Conservation (phyloP, 2,888 invertebrate genomes). For the Saturnia pavonia region DNA sequence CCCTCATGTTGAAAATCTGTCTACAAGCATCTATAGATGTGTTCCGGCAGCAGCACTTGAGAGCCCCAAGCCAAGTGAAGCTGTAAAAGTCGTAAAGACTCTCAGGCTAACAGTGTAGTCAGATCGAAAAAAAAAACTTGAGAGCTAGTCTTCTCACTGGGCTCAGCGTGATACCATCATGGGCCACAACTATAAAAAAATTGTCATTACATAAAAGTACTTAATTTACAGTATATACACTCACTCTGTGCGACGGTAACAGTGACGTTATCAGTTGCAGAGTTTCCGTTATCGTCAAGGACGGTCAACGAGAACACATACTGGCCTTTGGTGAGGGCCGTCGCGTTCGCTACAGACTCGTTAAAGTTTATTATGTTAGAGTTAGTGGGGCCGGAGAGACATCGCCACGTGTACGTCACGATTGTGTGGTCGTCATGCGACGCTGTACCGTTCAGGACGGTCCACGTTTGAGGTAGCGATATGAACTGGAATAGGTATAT, state of each 20-base stretch:
- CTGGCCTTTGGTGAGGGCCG: constrained; percentile 90
- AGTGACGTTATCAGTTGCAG: constrained; percentile 86
- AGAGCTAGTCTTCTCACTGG: no score
- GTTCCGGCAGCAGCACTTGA: no score
- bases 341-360: constrained; percentile 88
- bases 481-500: constrained; percentile 81
- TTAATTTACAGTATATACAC: no score
- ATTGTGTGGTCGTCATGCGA: constrained; percentile 93
- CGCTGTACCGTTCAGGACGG: constrained; percentile 88
- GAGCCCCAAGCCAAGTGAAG: no score
- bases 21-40: no score
- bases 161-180: no score
- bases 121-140: no score
- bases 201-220: no score
- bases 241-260: constrained; percentile 93
- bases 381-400: constrained; percentile 86
- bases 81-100: no score
- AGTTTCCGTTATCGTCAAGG: constrained; percentile 91
- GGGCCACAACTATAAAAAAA: no score
- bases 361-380: constrained; percentile 80
- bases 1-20: no score
- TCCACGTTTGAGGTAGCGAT: constrained; percentile 92
- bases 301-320: constrained; percentile 92
- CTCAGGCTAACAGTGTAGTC: no score
- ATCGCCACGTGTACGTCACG: constrained; percentile 91